Evolutionary conservation across 2,888 invertebrate species (phyloP).

Genomic region (Cephus rjabovi): DNA sequence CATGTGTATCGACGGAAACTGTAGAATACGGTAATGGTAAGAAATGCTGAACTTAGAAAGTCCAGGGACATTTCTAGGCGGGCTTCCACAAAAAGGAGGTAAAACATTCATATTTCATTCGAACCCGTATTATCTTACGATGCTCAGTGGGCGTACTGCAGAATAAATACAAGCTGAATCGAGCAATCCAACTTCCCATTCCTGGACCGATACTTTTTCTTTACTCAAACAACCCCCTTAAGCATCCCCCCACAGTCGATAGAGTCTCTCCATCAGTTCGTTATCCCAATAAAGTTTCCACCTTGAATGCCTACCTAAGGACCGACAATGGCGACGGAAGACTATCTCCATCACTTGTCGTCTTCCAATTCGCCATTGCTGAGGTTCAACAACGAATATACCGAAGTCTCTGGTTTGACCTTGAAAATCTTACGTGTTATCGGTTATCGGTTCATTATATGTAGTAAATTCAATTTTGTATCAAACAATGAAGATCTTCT

Average conservation of each 20-base stretch:
- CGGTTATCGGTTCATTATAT: neutral
- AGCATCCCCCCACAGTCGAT: neutral
- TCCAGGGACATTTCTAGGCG: neutral
- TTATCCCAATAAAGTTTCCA: neutral
- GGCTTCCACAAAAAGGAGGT: slow-evolving; percentile 16
- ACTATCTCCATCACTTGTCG: no score
- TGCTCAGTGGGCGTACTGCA: slow-evolving; percentile 14
- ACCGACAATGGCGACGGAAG: neutral
- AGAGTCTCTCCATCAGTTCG: neutral
- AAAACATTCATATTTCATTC: slow-evolving; percentile 35
- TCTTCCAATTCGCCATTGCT: neutral
- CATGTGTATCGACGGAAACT: neutral
- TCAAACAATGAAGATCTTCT: neutral
- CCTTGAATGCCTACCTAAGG: neutral
- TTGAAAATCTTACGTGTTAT: neutral
- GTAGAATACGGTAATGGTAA: neutral
- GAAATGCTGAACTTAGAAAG: neutral
- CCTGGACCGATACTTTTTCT: neutral
- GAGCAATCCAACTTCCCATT: slow-evolving; percentile 32
- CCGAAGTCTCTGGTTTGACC: neutral
- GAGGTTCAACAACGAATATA: neutral
- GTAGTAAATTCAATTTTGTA: neutral
- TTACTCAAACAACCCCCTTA: neutral
- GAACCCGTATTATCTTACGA: slow-evolving; percentile 33
- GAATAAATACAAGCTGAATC: slow-evolving; percentile 41